Evolutionary conservation across 2,797 vertebrate genomes (phyloP), one percentile per base, ranked within the genome.

Genomic region (Characodon lateralis): DNA sequence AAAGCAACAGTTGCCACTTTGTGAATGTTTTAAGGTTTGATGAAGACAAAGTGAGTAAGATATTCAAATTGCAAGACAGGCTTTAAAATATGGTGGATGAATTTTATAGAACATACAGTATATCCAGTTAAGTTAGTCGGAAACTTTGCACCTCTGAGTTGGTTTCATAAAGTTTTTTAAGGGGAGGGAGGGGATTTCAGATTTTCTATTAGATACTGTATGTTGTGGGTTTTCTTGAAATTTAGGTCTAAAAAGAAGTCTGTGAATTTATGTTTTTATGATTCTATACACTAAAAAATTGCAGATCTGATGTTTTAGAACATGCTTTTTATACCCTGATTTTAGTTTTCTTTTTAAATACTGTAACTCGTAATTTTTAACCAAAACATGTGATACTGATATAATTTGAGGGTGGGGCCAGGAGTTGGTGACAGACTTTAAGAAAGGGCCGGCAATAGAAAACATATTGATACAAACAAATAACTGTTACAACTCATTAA

Each of bases 1-100:
- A 7, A 83, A 83, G 89, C 88, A 88, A 88, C 85, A 89, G 80
- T 85, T 88, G 84, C 76, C 41, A 83, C 28, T 73, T 35, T 68
- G 7, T 39, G 28, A 51, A 35, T 61, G 22, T 41, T 65, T 72
- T 78, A 39, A 72, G 24, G 69, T 70, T 41, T 70, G 41, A 43
- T 70, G 24, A 48, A 7, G 48, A 35, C 10, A 71, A 48, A 59
- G 20, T 61, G 56, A 50, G 20, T 51, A 24, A 18, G 41, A 58
- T 50, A 13, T 73, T 35, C 39, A n/a, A 35, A 66, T 31, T n/a
- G 28, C 16, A 68, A 35, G 39, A 39, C 28, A 8, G 66, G 22
- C 13, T 66, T 48, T 48, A 20, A 31, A 22, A 78, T 24, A 50
- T 70, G 31, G 22, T 14, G 2, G 5, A 5, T 72, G 1, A 0